Percentiles rank a stretch among this genome's conserved stretches.
Evolutionary conservation across 1,140 invertebrate genomes (phyloP).

Genomic region (Drosophila mayri): DNA sequence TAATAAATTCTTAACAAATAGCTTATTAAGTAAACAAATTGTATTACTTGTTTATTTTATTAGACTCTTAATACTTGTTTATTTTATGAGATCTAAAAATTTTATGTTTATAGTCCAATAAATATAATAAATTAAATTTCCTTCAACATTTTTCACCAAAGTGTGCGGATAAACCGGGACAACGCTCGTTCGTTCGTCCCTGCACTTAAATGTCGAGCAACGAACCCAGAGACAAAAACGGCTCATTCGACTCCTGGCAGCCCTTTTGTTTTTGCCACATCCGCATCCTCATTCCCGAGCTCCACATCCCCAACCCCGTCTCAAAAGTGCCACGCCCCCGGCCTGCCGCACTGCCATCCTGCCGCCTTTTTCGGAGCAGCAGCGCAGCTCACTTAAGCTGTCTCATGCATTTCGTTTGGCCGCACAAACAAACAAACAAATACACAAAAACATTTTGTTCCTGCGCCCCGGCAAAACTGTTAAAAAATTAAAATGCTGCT

Average conservation of each 20-base stretch:
- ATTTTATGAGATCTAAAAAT: background rate
- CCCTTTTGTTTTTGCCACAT: slow-evolving; percentile 63
- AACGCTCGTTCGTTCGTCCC: slow-evolving; percentile 67
- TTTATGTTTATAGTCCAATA: too few relatives aligned
- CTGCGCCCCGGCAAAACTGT: slow-evolving; percentile 72
- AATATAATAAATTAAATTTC: too few relatives aligned
- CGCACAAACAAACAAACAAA: slow-evolving; percentile 43
- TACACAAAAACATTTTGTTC: slow-evolving; percentile 69
- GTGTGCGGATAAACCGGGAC: slow-evolving; percentile 61
- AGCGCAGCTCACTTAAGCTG: slow-evolving; percentile 58
- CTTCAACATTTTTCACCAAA: slow-evolving; percentile 28
- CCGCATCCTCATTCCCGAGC: slow-evolving; percentile 32
- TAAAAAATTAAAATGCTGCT: slow-evolving; percentile 81
- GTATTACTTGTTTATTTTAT: background rate
- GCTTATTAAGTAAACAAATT: background rate
- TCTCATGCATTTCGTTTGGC: slow-evolving; percentile 56
- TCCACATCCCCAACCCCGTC: slow-evolving; percentile 28
- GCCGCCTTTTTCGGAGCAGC: slow-evolving; percentile 15
- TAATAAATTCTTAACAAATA: too few relatives aligned
- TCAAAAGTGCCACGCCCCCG: slow-evolving; percentile 19
- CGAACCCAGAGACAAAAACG: slow-evolving; percentile 80
- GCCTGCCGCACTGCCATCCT: background rate
- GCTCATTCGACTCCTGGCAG: slow-evolving; percentile 48
- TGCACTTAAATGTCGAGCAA: slow-evolving; percentile 77
- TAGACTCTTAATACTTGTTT: too few relatives aligned